Evolutionary conservation across 2,888 invertebrate species (phyloP), one percentile per base, ranked within the genome.

Genomic region (Prosapia bicincta): DNA sequence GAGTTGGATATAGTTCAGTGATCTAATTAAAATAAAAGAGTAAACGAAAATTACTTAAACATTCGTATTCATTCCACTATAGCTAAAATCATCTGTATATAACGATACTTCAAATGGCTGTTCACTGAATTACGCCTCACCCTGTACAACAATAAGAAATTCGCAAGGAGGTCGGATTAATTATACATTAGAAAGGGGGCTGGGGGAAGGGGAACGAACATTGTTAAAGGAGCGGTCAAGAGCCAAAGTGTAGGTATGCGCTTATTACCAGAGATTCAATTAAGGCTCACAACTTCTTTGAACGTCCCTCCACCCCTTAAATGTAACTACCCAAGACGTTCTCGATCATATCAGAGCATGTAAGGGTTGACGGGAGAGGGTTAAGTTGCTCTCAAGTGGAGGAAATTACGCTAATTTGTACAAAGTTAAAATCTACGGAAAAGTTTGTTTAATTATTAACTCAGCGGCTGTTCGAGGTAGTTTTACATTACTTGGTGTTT

Each of bases 221-320:
- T 13, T 38, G 38, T 5, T 54, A 54, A 54, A 10, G 38, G 38
- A 54, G 54, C 54, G 54, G 54, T 54, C 54, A 54, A 54, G 54
- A 54, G n/a, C 20, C 54, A 30, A 30, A 20, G 54, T 9, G 9
- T 13, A 54, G 54, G 54, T 54, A 54, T 54, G 54, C 20, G 54
- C 54, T 54, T 54, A 54, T 54, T 54, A 54, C 54, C 54, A 54
- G 54, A 54, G 54, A 54, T 54, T 54, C 54, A 54, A 54, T 54
- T 54, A 54, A 54, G 20, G 54, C 3, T 20, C n/a, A 3, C 54
- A 54, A 54, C 54, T 54, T 54, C 54, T 54, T 54, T 54, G 54
- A 54, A 9, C 54, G 20, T 20, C 54, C 54, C 20, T 13, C 13
- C n/a, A 20, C 54, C 54, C 54, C 38, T 9, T 54, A 20, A n/a